These are phyloP conservation scores for Gallinago nigripennis DNA, from an alignment of 2,797 vertebrate genomes.

Conservation along the genomic window DNA sequence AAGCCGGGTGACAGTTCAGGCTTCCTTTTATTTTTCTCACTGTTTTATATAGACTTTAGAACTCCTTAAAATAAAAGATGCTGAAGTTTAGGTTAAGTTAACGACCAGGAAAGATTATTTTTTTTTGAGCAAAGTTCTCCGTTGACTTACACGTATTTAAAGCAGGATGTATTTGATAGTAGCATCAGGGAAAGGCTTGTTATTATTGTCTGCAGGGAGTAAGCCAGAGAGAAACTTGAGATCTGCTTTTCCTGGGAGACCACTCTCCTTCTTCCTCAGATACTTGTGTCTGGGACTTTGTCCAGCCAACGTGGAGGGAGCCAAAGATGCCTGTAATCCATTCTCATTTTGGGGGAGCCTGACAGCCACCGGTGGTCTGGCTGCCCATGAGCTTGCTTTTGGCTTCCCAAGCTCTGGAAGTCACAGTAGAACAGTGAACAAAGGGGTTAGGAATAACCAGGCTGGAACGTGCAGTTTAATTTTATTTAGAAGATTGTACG, in stretches of 20 bases:
- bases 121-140: neutral
- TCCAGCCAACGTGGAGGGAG: slow-evolving; percentile 16
- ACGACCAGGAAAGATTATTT: neutral
- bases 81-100: neutral
- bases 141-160: neutral
- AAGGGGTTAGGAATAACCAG: slow-evolving; percentile 22
- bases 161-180: neutral
- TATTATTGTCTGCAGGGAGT: neutral
- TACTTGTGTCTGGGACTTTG: slow-evolving; percentile 19
- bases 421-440: neutral
- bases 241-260: slow-evolving; percentile 8
- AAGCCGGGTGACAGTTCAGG: neutral
- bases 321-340: neutral
- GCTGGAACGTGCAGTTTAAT: neutral
- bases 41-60: neutral
- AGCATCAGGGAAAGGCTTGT: neutral
- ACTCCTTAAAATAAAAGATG: neutral
- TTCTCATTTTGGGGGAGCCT: neutral
- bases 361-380: neutral
- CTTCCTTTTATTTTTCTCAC: slow-evolving; percentile 4
- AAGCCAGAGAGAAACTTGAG: slow-evolving; percentile 9
- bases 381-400: slow-evolving; percentile 5
- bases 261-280: slow-evolving; percentile 16
- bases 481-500: neutral
- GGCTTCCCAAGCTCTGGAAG: neutral